Conservation (phyloP, 1,140 invertebrate genomes). For the Odontomachus brunneus region DNA sequence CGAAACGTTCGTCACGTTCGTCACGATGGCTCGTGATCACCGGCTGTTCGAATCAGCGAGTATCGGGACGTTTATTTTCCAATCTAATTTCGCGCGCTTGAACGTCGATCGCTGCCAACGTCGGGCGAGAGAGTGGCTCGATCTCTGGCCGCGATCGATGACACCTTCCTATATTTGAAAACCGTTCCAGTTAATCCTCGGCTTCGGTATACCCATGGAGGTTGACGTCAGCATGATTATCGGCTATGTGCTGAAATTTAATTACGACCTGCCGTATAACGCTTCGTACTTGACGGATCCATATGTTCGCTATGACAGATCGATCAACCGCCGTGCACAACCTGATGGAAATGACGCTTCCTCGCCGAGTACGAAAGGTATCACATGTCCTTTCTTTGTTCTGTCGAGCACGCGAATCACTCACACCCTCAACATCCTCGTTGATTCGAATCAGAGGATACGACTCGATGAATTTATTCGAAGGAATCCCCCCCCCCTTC, state of each 20-base stretch:
- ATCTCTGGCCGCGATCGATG: conserved; percentile 70
- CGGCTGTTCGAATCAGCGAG: conserved; percentile 13
- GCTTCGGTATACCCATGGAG: conserved; percentile 85
- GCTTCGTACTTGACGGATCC: conserved; percentile 82
- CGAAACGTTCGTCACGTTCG: no score
- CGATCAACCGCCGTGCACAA: conserved; percentile 67
- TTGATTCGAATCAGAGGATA: not conserved
- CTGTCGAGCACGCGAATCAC: not conserved
- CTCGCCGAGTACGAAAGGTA: conserved; percentile 54
- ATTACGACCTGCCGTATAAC: conserved; percentile 84
- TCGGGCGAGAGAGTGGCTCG: conserved; percentile 43
- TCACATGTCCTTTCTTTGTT: conserved; percentile 11
- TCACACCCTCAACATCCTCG: not conserved
- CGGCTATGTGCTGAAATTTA: conserved; percentile 85
- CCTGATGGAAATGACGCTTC: conserved; percentile 51
- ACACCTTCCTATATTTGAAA: conserved; percentile 73
- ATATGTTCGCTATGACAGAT: conserved; percentile 82
- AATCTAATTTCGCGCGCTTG: conserved; percentile 53
- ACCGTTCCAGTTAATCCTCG: conserved; percentile 82
- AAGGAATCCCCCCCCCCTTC: not conserved
- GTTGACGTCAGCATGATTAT: conserved; percentile 84
- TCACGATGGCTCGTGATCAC: not conserved
- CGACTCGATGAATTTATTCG: not conserved
- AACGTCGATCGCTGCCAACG: conserved; percentile 33
- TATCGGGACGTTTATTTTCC: conserved; percentile 28